A percentile compares a stretch with the other conserved stretches of the same genome.
Evolutionary conservation across 2,888 invertebrate genomes (phyloP).

Genomic region (Drosophila limbata): DNA sequence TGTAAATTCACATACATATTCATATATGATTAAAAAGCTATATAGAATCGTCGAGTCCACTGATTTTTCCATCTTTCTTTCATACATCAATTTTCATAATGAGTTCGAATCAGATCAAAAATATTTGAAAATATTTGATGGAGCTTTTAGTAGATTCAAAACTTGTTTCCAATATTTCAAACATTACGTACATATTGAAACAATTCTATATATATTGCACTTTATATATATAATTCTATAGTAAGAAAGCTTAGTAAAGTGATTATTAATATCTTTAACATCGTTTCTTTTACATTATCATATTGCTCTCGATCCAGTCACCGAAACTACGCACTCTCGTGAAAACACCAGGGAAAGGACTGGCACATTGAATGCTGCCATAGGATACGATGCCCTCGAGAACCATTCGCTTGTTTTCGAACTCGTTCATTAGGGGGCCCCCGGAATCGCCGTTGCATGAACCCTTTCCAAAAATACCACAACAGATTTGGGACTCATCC

Average conservation of each 20-base stretch:
- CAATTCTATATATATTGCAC: background rate
- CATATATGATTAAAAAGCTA: too few species aligned
- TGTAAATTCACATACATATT: too few species aligned
- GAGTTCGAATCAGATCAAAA: too few species aligned
- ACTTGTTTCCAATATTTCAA: too few species aligned
- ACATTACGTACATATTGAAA: background rate
- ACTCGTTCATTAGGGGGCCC: conserved; percentile 14
- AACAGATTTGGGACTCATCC: conserved; percentile 1
- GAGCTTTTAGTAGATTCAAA: too few species aligned
- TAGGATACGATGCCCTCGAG: conserved; percentile 22
- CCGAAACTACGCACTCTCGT: conserved; percentile 16
- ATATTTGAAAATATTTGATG: too few species aligned
- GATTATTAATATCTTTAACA: background rate
- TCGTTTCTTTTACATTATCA: background rate
- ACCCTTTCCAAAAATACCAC: background rate
- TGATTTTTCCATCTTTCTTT: too few species aligned
- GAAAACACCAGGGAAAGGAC: background rate
- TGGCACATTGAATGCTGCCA: background rate
- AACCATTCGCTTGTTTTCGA: conserved; percentile 5
- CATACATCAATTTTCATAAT: too few species aligned
- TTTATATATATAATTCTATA: background rate
- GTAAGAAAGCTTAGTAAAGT: background rate
- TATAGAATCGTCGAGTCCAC: too few species aligned
- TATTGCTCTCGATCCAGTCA: conserved; percentile 5
- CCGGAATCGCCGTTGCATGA: conserved; percentile 13